Conservation (phyloP, 2,113 vertebrate genomes). For the Colistium nudipinnis region DNA sequence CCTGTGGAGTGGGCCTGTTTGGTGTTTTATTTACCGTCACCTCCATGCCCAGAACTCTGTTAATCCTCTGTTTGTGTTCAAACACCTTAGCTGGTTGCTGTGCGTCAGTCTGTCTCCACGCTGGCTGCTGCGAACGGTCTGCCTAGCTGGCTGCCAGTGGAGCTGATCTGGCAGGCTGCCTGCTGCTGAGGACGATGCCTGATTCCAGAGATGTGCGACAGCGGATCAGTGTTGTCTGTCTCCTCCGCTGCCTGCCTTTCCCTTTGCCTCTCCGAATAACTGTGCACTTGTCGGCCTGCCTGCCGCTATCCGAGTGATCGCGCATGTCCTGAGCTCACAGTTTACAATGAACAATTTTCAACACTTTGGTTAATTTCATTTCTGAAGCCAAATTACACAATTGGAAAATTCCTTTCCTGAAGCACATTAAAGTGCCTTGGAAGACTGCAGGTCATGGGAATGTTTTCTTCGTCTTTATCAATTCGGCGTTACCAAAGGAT, state of each 20-base stretch:
- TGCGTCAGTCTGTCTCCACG: conserved; percentile 59
- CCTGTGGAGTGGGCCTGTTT: conserved; percentile 49
- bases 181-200: conserved; percentile 49
- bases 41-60: conserved; percentile 61
- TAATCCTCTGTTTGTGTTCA: conserved; percentile 78
- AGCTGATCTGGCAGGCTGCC: conserved; percentile 62
- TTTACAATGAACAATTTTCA: too few relatives aligned
- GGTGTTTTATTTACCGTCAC: conserved; percentile 66
- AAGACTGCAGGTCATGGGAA: not conserved
- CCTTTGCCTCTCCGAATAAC: conserved; percentile 26
- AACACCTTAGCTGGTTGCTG: conserved; percentile 68
- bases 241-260: conserved; percentile 13
- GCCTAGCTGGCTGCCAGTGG: conserved; percentile 49
- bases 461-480: not conserved
- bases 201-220: conserved; percentile 55
- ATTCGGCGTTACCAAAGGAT: not conserved
- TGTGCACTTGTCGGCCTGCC: conserved; percentile 17
- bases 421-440: conserved; percentile 7
- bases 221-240: conserved; percentile 39
- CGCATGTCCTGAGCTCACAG: conserved; percentile 7
- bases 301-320: conserved; percentile 6
- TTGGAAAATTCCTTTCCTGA: conserved; percentile 7
- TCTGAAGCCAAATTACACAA: conserved; percentile 1
- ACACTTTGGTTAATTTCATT: conserved; percentile 4
- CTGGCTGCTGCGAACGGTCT: conserved; percentile 62